These are phyloP conservation scores for Palythoa heliodiscus DNA, from an alignment of 92 coral and sea anemone genomes.

Conservation along the genomic window DNA sequence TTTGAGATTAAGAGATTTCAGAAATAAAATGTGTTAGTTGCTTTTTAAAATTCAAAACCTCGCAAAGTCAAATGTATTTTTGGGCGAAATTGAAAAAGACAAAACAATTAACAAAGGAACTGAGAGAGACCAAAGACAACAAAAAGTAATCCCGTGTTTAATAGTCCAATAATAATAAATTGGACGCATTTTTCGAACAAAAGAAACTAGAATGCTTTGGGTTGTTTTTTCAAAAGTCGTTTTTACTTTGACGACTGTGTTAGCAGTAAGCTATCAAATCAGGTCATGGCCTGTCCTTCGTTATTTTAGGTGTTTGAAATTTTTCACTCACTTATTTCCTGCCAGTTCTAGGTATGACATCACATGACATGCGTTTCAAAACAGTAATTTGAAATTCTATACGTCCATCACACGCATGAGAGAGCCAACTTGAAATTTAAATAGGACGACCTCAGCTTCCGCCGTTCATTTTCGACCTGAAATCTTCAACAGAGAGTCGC, in stretches of 20 bases:
- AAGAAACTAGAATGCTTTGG: background rate
- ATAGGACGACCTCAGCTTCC: slow-evolving; percentile 40
- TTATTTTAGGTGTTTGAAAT: slow-evolving; percentile 17
- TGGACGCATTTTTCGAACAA: background rate
- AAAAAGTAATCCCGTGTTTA: too few relatives aligned
- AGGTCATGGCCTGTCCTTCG: background rate
- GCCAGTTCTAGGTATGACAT: slow-evolving; percentile 15
- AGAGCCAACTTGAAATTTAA: slow-evolving; percentile 29
- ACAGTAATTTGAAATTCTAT: slow-evolving; percentile 35
- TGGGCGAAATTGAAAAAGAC: too few relatives aligned
- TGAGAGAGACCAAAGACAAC: too few relatives aligned
- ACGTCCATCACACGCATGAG: slow-evolving; percentile 33
- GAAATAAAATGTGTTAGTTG: too few relatives aligned
- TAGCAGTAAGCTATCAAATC: background rate
- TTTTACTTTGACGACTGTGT: background rate
- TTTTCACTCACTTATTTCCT: background rate
- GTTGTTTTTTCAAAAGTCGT: background rate
- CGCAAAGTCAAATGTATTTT: too few relatives aligned
- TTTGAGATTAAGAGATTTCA: too few relatives aligned
- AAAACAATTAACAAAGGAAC: too few relatives aligned
- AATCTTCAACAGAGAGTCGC: slow-evolving; percentile 9
- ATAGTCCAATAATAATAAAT: background rate
- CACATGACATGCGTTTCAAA: slow-evolving; percentile 34
- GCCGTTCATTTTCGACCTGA: slow-evolving; percentile 15
- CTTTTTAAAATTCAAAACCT: too few relatives aligned